Percentiles rank a stretch among this genome's conserved stretches.
These are phyloP conservation scores for Pterophyllum scalare DNA, from an alignment of 2,113 vertebrate species.

Conservation along the genomic window DNA sequence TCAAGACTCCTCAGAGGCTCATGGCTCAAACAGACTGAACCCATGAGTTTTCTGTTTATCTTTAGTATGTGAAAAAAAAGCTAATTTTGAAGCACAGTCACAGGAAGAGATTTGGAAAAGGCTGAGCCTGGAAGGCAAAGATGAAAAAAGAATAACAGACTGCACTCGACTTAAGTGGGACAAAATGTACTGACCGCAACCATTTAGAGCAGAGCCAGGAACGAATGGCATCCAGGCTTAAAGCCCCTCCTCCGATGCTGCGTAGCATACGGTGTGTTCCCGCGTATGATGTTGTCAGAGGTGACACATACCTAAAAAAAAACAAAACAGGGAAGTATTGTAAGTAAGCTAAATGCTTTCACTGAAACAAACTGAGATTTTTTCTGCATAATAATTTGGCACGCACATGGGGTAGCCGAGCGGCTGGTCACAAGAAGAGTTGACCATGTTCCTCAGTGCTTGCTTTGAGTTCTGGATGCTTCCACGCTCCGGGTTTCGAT, in stretches of 20 bases:
- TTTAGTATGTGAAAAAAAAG: slow-evolving; percentile 10
- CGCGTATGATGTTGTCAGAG: slow-evolving; percentile 93
- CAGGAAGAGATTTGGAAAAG: background rate
- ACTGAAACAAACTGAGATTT: no score
- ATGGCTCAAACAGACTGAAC: slow-evolving; percentile 8
- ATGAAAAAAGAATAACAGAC: background rate
- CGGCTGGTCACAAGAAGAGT: slow-evolving; percentile 97
- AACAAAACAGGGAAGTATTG: background rate
- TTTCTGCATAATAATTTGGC: slow-evolving; percentile 47
- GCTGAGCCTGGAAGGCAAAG: background rate
- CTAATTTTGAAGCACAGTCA: background rate
- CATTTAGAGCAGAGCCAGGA: slow-evolving; percentile 92
- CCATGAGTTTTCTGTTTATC: background rate
- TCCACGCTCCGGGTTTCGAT: slow-evolving; percentile 94
- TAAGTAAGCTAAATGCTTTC: no score
- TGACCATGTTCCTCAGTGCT: slow-evolving; percentile 95
- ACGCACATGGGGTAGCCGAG: slow-evolving; percentile 98
- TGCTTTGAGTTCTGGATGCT: slow-evolving; percentile 99
- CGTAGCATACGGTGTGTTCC: slow-evolving; percentile 91
- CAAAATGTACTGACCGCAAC: slow-evolving; percentile 85
- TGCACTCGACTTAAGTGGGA: background rate
- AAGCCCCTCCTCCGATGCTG: slow-evolving; percentile 88
- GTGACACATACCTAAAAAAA: slow-evolving; percentile 86
- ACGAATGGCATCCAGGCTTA: slow-evolving; percentile 88
- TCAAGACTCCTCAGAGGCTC: background rate